Percentiles rank a stretch among this genome's conserved stretches.
Conservation (phyloP, 2,888 invertebrate genomes). For the Chrysolina haemoptera region DNA sequence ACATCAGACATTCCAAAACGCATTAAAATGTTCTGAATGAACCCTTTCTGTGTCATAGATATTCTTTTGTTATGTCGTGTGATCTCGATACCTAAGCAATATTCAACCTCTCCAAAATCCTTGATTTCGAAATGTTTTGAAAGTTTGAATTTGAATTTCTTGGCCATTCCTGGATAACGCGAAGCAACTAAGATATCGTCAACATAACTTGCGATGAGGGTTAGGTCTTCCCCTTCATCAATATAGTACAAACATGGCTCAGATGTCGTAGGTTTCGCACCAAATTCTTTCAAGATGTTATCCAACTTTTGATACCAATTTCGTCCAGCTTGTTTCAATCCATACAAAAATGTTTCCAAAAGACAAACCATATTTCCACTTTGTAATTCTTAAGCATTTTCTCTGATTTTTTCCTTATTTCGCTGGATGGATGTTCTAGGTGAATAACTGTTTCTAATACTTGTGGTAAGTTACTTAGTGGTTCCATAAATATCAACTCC, state of each 20-base stretch:
- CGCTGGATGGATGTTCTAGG: background rate
- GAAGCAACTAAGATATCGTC: slow-evolving; percentile 11
- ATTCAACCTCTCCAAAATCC: background rate
- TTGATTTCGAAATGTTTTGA: background rate
- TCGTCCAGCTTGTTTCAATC: slow-evolving; percentile 20
- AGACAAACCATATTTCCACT: background rate
- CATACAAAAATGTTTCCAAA: background rate
- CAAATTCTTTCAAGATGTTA: background rate
- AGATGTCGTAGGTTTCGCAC: slow-evolving; percentile 9
- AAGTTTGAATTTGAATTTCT: background rate
- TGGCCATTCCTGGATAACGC: background rate
- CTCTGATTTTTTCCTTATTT: slow-evolving; percentile 21
- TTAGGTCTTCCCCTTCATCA: slow-evolving; percentile 6
- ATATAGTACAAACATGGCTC: slow-evolving; percentile 24
- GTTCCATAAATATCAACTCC: slow-evolving; percentile 46
- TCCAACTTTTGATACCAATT: slow-evolving; percentile 15
- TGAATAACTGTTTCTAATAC: slow-evolving; percentile 10
- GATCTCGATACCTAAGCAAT: slow-evolving; percentile 11
- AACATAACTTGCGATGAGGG: background rate
- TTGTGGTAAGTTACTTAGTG: slow-evolving; percentile 29
- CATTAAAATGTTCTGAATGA: background rate
- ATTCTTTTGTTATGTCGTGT: background rate
- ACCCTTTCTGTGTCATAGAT: background rate
- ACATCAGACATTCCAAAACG: background rate
- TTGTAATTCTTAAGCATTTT: slow-evolving; percentile 10